Evolutionary conservation across 2,113 vertebrate genomes (phyloP).

Genomic region (Pollimyrus isidori): DNA sequence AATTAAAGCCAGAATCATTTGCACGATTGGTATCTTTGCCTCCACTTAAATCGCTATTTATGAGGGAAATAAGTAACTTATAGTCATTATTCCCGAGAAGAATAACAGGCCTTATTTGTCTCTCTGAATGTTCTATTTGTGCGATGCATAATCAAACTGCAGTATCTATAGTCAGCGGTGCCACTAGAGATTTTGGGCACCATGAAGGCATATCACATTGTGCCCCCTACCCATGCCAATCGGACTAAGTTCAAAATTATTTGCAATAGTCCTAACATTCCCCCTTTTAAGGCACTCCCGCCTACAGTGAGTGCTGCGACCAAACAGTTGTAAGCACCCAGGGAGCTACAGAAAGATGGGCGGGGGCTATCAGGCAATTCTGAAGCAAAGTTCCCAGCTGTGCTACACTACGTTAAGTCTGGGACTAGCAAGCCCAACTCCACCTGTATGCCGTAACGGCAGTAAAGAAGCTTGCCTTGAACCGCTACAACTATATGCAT

Average conservation of each 20-base stretch:
- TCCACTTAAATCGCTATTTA: background rate
- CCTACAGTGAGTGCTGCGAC: background rate
- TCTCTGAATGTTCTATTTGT: background rate
- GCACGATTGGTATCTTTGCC: background rate
- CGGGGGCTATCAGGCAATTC: background rate
- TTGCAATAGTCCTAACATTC: background rate
- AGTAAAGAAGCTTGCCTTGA: background rate
- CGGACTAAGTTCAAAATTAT: background rate
- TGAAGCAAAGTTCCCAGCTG: background rate
- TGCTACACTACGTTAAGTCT: background rate
- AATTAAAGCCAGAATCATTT: background rate
- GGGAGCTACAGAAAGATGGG: background rate
- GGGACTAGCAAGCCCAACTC: background rate
- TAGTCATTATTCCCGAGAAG: background rate
- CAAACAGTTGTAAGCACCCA: background rate
- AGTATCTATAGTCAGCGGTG: background rate
- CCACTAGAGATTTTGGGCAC: background rate
- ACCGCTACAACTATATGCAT: background rate
- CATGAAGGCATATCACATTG: background rate
- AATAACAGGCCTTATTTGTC: background rate
- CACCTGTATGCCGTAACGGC: background rate
- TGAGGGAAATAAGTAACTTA: background rate
- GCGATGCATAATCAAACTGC: background rate
- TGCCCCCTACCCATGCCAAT: background rate
- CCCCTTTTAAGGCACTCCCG: background rate